Conservation (phyloP, 2,113 vertebrate genomes). For the Oryzias curvinotus region DNA sequence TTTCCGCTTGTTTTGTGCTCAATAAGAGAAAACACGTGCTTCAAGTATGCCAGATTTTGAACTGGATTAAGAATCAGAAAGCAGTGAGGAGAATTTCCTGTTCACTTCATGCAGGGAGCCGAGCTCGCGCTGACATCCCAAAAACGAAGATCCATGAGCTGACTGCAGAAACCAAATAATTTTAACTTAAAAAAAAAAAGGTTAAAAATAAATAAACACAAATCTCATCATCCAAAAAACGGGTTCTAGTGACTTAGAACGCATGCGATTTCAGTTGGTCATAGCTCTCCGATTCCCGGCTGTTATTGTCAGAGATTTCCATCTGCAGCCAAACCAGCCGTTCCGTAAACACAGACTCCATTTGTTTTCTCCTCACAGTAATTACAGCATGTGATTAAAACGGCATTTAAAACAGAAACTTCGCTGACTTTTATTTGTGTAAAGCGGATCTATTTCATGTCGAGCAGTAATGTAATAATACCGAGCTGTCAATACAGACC, state of each 20-base stretch:
- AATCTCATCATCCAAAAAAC: slow-evolving; percentile 46
- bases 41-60: slow-evolving; percentile 57
- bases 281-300: slow-evolving; percentile 76
- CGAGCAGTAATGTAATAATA: slow-evolving; percentile 82
- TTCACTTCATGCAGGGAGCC: slow-evolving; percentile 25
- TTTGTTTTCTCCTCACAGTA: slow-evolving; percentile 78
- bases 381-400: slow-evolving; percentile 81
- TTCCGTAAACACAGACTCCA: slow-evolving; percentile 78
- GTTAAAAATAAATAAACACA: slow-evolving; percentile 59
- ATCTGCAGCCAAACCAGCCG: slow-evolving; percentile 73
- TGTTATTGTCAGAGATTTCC: slow-evolving; percentile 72
- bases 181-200: slow-evolving; percentile 40
- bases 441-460: slow-evolving; percentile 83
- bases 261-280: slow-evolving; percentile 74
- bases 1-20: slow-evolving; percentile 57
- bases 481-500: slow-evolving; percentile 79
- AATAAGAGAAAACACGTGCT: slow-evolving; percentile 77
- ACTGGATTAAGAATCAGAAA: slow-evolving; percentile 44
- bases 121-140: slow-evolving; percentile 41
- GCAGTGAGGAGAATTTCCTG: slow-evolving; percentile 41
- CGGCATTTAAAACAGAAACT: slow-evolving; percentile 76
- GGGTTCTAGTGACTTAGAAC: slow-evolving; percentile 68
- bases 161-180: slow-evolving; percentile 14
- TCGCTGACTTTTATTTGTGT: slow-evolving; percentile 78
- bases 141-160: slow-evolving; percentile 58